phyloP scores from a whole-genome alignment of 2,113 vertebrate genomes.

The Elaphurus davidianus region DNA sequence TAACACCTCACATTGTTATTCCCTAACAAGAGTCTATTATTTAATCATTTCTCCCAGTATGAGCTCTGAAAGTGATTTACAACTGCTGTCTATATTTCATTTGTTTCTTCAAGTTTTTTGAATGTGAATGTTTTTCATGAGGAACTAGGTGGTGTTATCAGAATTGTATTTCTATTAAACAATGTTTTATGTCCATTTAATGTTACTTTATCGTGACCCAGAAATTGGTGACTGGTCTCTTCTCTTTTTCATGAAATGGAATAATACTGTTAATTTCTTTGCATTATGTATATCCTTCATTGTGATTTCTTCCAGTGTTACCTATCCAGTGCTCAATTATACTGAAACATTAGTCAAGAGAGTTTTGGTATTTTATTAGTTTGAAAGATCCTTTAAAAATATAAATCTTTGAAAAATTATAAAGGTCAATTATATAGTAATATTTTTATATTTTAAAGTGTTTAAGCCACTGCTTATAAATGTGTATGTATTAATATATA shows the following conservation, averaged over 20 bases:
- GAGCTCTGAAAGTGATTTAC: conserved; percentile 15
- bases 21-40: not conserved
- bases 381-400: conserved; percentile 40
- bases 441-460: not conserved
- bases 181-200: not conserved
- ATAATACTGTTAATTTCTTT: not conserved
- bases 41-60: not conserved
- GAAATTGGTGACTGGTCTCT: not conserved
- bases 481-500: not conserved
- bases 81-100: not conserved
- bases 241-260: not conserved
- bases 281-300: not conserved
- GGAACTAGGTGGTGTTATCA: not conserved
- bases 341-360: not conserved
- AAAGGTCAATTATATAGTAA: not conserved
- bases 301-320: conserved; percentile 4
- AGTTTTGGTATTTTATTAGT: conserved; percentile 17
- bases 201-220: not conserved
- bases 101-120: not conserved
- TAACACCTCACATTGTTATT: not conserved
- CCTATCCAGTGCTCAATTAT: not conserved
- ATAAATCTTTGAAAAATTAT: not conserved
- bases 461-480: conserved; percentile 1
- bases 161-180: conserved; percentile 45
- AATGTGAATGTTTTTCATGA: not conserved